Conservation (phyloP, 2,888 invertebrate species). For the Drosophila multiciliata region DNA sequence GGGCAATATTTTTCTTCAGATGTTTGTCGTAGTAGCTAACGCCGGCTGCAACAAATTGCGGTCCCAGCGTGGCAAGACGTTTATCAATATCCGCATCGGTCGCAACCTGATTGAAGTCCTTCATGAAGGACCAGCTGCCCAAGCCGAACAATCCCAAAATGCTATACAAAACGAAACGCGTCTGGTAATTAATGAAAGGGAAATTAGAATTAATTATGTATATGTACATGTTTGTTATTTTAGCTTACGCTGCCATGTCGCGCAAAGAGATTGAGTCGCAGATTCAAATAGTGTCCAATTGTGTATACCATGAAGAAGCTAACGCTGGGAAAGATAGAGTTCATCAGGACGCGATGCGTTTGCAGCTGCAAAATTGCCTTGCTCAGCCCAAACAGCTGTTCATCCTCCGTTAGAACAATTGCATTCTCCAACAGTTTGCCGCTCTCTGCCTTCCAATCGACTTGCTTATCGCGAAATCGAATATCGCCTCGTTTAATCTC, state of each 20-base stretch:
- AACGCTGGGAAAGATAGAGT: constrained; percentile 86
- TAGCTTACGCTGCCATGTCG: constrained; percentile 85
- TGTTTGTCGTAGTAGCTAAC: constrained; percentile 91
- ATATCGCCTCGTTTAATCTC: constrained; percentile 88
- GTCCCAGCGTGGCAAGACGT: constrained; percentile 87
- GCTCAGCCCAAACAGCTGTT: constrained; percentile 92
- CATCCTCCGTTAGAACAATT: constrained; percentile 90
- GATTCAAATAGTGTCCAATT: constrained; percentile 86
- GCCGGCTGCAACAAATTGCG: constrained; percentile 89
- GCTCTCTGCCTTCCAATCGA: constrained; percentile 88
- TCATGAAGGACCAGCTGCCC: constrained; percentile 88
- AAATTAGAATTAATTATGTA: too few species aligned
- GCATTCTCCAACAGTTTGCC: constrained; percentile 88
- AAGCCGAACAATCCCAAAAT: constrained; percentile 87
- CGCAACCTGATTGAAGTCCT: constrained; percentile 88
- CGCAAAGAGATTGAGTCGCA: constrained; percentile 86
- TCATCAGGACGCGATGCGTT: constrained; percentile 87
- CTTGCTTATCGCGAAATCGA: constrained; percentile 87
- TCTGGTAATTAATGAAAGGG: constrained; percentile 39
- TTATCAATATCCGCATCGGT: constrained; percentile 89
- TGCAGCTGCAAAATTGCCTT: constrained; percentile 89
- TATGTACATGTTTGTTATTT: background rate
- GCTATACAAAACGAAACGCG: constrained; percentile 86
- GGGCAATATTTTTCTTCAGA: constrained; percentile 90
- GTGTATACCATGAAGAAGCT: constrained; percentile 86